A percentile compares a stretch with the other conserved stretches of the same genome.
phyloP scores from a whole-genome alignment of 1,140 invertebrate species.

The Trialeurodes vaporariorum region DNA sequence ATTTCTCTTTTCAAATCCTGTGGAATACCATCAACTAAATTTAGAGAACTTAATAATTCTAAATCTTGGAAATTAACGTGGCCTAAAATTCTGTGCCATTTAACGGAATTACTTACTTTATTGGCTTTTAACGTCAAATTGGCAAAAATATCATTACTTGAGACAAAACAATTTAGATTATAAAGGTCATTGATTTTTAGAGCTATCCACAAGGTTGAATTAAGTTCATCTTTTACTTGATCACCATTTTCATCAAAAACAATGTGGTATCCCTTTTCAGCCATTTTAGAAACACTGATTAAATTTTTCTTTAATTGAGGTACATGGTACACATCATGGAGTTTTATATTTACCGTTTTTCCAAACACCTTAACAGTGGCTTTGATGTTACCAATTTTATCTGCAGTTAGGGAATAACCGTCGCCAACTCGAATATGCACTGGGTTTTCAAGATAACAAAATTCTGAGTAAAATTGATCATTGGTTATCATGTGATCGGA shows the following conservation, averaged over 20 bases:
- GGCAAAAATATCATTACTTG: neutral
- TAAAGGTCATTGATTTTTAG: conserved; percentile 6
- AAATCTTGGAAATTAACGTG: conserved; percentile 8
- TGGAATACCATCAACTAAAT: neutral
- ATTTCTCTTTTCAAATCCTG: neutral
- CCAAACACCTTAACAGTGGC: conserved; percentile 18
- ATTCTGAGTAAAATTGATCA: conserved; percentile 15
- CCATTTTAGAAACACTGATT: no score
- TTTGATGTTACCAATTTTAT: conserved; percentile 17
- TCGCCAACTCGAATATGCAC: conserved; percentile 20
- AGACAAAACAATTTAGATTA: neutral
- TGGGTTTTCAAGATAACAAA: conserved; percentile 18
- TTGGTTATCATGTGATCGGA: conserved; percentile 22
- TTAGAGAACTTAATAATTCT: neutral
- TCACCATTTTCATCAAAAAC: conserved; percentile 16
- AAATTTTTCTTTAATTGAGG: conserved; percentile 16
- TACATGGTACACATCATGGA: conserved; percentile 19
- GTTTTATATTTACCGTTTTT: conserved; percentile 15
- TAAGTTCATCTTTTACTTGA: neutral
- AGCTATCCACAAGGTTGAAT: neutral
- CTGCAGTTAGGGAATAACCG: conserved; percentile 14
- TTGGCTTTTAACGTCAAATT: no score
- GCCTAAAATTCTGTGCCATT: conserved; percentile 9
- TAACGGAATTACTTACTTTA: neutral
- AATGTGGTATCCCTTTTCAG: no score